Evolutionary conservation across 2,797 vertebrate genomes (phyloP).

Genomic region (Spheniscus humboldti): DNA sequence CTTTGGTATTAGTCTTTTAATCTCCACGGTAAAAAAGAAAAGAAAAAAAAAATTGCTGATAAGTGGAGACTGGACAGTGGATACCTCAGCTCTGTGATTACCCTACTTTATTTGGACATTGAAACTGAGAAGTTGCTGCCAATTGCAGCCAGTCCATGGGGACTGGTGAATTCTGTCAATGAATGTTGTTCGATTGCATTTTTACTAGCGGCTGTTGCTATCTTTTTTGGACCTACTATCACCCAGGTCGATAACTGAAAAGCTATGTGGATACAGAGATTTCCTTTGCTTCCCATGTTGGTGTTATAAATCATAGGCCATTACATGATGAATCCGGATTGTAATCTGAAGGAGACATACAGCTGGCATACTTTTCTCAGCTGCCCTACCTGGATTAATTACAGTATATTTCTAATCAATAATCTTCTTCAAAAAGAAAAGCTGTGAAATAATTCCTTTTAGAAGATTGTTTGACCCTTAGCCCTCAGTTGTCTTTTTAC

Average conservation of each 20-base stretch:
- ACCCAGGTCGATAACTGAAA: background rate
- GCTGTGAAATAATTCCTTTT: background rate
- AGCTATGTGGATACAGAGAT: background rate
- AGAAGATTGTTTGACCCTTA: background rate
- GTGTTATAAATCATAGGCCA: background rate
- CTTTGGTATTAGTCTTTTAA: background rate
- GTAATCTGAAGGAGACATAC: background rate
- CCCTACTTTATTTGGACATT: slow-evolving; percentile 28
- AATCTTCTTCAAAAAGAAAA: background rate
- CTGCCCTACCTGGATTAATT: background rate
- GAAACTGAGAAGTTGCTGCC: slow-evolving; percentile 28
- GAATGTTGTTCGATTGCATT: slow-evolving; percentile 32
- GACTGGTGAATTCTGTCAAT: slow-evolving; percentile 24
- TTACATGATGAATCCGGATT: background rate
- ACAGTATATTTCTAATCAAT: background rate
- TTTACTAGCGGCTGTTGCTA: slow-evolving; percentile 5
- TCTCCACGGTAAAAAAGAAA: background rate
- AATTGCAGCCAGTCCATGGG: background rate
- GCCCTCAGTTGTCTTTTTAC: background rate
- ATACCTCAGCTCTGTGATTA: slow-evolving; percentile 16
- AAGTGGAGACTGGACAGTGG: background rate
- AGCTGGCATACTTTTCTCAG: background rate
- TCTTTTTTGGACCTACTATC: background rate
- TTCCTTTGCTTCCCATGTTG: background rate
- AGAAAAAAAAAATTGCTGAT: background rate